Base-by-base conservation (phyloP, 2,797 vertebrate genomes). In the Crax fasciolata region DNA sequence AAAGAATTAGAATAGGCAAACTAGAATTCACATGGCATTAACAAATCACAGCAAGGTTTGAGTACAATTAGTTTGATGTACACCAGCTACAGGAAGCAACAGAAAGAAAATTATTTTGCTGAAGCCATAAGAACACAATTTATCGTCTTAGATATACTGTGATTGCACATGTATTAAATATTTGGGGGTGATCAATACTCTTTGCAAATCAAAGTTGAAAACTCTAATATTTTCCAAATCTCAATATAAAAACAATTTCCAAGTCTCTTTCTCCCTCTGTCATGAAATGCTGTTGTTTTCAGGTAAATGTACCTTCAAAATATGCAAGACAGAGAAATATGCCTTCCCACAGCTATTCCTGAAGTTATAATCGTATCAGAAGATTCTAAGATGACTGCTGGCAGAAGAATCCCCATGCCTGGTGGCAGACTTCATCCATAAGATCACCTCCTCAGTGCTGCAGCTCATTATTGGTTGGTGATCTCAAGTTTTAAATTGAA, bases 381-480 rank as follows among this genome's bases (percentile, higher is more conserved):
- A 78, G 44, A 43, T 71, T 67, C 65, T 63, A 48, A 78, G 52
- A 46, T 43, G 8, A 28, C 28, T 65, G 30, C 49, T 49, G 48
- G 19, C 12, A 75, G 62, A 68, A 59, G 43, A 15, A 89, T 27
- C 18, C 13, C 6, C 7, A 39, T 30, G 55, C 28, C 54, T 30
- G 20, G 14, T 44, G 44, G 30, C 41, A 88, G 44, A 32, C 10
- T 95, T 88, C 54, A 74, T 46, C 41, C 30, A 39, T 39, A 57
- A 82, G 65, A 90, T 35, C 27, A 58, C n/a, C 32, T 82, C 38
- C 61, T 49, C 7, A 55, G 8, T 15, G 70, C 2, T 2, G 17
- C 62, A 85, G 41, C 54, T 89, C 51, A 72, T 94, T 85, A 85
- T 54, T 86, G 76, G 7, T 74, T 70, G 19, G 39, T 44, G 87